Base-by-base conservation (phyloP, 2,888 invertebrate species). In the Hirtodrosophila alboralis region DNA sequence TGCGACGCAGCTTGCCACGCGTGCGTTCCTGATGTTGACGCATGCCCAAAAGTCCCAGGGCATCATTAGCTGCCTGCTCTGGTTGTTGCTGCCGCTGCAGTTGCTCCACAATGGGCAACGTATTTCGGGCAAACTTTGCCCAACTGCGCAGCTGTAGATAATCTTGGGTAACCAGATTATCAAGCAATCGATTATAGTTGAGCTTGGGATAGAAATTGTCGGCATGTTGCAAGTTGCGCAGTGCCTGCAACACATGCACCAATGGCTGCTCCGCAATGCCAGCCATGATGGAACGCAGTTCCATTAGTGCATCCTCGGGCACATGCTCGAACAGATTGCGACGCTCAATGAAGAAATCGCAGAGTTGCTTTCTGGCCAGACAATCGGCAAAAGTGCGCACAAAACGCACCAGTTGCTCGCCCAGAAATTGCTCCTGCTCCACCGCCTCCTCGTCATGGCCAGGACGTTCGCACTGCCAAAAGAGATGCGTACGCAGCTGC, bases 391-490 rank as follows among this genome's bases (percentile, higher is more conserved):
- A 92, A 9, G 92, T 92, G 41, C 92, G 90, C 5, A 96, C 90
- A 66, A 96, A 92, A 7, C 92, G 88, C 38, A 93, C 88, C 9
- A 96, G 84, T 16, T 93, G 93, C 83, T 93, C 93, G 2, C 96
- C 96, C 1, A 95, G 91, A 44, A 94, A 92, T 84, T 95, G 94
- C 85, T 95, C 95, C 0, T 94, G 93, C 95, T n/a, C n/a, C n/a
- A n/a, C n/a, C n/a, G n/a, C n/a, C n/a, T n/a, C n/a, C n/a, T n/a
- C n/a, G 58, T 92, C 93, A 0, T 92, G 92, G 72, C 92, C 94
- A 75, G 94, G 93, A 58, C 93, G 92, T 89, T 96, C 95, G 74
- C 95, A 94, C 90, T 95, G 93, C 94, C 95, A 95, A 88, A 95
- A 95, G 23, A 96, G 89, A 78, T 94, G 93, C 66, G 93, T 93